Conservation (phyloP, 2,797 vertebrate species). For the Harpagifer antarcticus region DNA sequence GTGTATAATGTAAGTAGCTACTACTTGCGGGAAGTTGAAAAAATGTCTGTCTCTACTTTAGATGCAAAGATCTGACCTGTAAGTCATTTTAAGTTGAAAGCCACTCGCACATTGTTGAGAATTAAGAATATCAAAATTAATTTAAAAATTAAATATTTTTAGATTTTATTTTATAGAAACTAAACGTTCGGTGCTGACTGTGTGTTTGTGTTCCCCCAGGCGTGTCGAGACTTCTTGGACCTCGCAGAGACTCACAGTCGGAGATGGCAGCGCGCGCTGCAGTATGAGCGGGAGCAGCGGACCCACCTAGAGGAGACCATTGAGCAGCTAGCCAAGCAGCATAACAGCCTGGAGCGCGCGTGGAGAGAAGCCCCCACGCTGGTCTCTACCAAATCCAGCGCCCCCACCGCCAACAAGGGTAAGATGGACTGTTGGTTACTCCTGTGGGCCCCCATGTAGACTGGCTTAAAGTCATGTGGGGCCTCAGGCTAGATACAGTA, state of each 20-base stretch:
- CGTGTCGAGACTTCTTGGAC: conserved; percentile 97
- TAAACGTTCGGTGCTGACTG: not conserved
- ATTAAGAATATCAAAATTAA: not conserved
- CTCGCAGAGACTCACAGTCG: conserved; percentile 95
- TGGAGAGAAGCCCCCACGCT: conserved; percentile 91
- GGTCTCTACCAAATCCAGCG: conserved; percentile 76
- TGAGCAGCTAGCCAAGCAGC: conserved; percentile 97
- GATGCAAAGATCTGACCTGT: not conserved
- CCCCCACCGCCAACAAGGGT: conserved; percentile 87
- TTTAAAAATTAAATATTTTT: not conserved
- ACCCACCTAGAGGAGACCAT: conserved; percentile 96
- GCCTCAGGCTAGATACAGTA: conserved; percentile 32
- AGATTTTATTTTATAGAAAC: not conserved
- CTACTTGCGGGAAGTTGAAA: too few species aligned
- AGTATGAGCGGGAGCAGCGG: conserved; percentile 97
- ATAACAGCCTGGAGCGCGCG: conserved; percentile 98
- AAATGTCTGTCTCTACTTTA: not conserved
- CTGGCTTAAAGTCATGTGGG: conserved; percentile 33
- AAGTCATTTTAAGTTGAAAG: conserved; percentile 2
- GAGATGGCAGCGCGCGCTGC: conserved; percentile 96
- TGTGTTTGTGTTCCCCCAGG: conserved; percentile 79
- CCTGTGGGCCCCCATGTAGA: not conserved
- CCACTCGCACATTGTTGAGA: not conserved
- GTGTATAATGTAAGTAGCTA: too few species aligned
- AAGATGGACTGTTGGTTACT: conserved; percentile 53